Evolutionary conservation across 1,140 invertebrate genomes (phyloP).

Genomic region (Aphelinus certus): DNA sequence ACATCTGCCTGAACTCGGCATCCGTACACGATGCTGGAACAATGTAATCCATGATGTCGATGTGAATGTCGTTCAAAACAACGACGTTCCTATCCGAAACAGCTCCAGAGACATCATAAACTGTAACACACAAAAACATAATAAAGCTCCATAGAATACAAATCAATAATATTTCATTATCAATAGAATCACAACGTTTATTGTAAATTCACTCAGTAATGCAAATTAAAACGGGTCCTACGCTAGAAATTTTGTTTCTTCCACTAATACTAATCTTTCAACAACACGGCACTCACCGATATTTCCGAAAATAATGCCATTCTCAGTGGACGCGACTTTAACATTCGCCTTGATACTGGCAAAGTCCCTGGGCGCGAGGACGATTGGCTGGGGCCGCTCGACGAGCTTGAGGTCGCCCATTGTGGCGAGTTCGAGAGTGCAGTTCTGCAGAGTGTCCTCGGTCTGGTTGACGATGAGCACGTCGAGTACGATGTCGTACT

Average conservation of each 20-base stretch:
- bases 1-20: conserved; percentile 97
- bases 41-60: conserved; percentile 99
- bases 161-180: neutral
- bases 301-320: conserved; percentile 99
- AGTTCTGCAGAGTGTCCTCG: conserved; percentile 96
- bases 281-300: conserved; percentile 75
- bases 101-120: conserved; percentile 94
- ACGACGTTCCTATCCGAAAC: conserved; percentile 96
- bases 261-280: neutral
- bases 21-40: conserved; percentile 96
- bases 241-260: too few species aligned
- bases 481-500: conserved; percentile 98
- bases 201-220: too few species aligned
- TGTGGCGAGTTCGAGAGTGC: conserved; percentile 96
- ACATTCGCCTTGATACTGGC: conserved; percentile 98
- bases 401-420: conserved; percentile 97
- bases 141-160: neutral
- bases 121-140: conserved; percentile 62
- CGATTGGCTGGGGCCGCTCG: conserved; percentile 95
- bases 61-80: conserved; percentile 98
- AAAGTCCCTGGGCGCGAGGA: conserved; percentile 96
- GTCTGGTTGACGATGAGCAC: conserved; percentile 99
- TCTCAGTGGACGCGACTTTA: conserved; percentile 96
- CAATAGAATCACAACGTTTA: neutral
- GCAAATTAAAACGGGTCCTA: too few species aligned